These are phyloP conservation scores for Otis tarda DNA, from an alignment of 2,113 vertebrate species.

Conservation along the genomic window DNA sequence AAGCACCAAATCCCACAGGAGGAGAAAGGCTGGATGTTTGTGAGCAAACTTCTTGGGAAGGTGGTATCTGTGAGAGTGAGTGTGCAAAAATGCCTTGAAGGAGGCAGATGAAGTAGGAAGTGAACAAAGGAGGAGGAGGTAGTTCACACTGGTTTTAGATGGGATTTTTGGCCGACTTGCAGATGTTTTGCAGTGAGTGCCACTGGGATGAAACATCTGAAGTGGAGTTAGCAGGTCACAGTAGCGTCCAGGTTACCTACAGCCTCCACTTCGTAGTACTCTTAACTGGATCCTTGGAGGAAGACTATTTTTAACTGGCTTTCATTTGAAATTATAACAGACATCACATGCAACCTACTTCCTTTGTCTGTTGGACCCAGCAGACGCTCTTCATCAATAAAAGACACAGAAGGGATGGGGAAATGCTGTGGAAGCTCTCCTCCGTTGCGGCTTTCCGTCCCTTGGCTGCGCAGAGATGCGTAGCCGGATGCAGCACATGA, in stretches of 20 bases:
- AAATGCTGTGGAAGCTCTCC: not conserved
- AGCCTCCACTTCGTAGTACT: not conserved
- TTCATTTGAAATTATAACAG: not conserved
- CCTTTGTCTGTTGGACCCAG: not conserved
- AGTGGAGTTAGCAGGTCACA: not conserved
- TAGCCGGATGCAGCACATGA: not conserved
- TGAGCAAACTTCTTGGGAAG: not conserved
- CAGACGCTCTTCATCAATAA: not conserved
- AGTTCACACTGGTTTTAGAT: not conserved
- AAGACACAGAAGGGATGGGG: not conserved
- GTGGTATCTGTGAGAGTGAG: not conserved
- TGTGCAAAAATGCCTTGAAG: not conserved
- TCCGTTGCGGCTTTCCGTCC: fast-evolving
- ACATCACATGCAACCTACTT: not conserved
- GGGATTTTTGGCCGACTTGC: not conserved
- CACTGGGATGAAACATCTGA: not conserved
- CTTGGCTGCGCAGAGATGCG: not conserved
- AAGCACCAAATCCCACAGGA: not conserved
- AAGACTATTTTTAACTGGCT: not conserved
- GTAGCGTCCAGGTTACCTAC: not conserved
- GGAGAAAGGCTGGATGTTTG: not conserved
- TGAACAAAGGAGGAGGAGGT: not conserved
- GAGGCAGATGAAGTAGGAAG: not conserved
- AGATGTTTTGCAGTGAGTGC: not conserved
- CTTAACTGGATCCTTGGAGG: not conserved